A percentile compares a stretch with the other conserved stretches of the same genome.
Conservation (phyloP, 2,113 vertebrate genomes). For the Sialia sialis region DNA sequence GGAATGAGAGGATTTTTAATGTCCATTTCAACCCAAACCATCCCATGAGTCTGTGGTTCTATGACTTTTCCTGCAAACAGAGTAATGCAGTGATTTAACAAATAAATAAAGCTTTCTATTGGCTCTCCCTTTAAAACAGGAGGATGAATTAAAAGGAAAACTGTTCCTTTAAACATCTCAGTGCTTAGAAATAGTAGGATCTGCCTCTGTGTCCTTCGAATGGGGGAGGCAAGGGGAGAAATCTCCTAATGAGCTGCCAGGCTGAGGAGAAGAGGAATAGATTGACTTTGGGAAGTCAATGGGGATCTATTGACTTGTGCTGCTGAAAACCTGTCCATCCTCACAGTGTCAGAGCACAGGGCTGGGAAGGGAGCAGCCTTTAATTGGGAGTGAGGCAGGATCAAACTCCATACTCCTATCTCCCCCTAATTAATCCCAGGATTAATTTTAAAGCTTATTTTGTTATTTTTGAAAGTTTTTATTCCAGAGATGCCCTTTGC, state of each 20-base stretch:
- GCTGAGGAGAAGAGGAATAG: not conserved
- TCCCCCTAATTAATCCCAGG: constrained; percentile 17
- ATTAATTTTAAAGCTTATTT: constrained; percentile 10
- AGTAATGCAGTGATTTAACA: not conserved
- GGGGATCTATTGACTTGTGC: not conserved
- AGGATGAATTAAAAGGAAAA: not conserved
- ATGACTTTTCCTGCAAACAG: not conserved
- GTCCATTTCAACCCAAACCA: not conserved
- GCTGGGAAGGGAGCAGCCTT: not conserved
- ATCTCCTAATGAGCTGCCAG: not conserved
- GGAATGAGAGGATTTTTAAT: not conserved
- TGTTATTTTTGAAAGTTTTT: not conserved
- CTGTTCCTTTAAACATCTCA: not conserved
- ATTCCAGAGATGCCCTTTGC: not conserved
- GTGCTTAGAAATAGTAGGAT: not conserved
- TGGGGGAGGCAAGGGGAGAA: not conserved
- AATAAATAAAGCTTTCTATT: not conserved
- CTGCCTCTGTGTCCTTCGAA: not conserved
- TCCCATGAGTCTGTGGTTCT: not conserved
- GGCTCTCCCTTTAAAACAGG: not conserved
- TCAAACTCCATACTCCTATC: not conserved
- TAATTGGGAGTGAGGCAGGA: not conserved
- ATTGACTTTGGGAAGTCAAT: not conserved
- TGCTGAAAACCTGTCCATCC: not conserved
- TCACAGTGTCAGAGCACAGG: not conserved